These are phyloP conservation scores for Cyrtorhinus lividipennis DNA, from an alignment of 1,140 invertebrate species.

Conservation along the genomic window DNA sequence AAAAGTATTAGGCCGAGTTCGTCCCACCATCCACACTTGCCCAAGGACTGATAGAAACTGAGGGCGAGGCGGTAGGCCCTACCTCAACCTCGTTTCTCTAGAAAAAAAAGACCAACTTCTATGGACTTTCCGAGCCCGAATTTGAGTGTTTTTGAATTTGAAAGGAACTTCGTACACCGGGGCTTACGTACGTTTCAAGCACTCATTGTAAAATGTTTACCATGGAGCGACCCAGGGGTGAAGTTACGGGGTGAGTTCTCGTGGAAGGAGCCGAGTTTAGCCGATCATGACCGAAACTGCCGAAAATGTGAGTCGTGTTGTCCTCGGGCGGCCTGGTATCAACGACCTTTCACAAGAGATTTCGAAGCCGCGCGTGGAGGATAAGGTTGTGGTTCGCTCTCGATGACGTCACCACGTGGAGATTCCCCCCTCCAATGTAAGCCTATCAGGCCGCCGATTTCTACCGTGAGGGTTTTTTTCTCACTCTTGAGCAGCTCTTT, in stretches of 20 bases:
- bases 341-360: slow-evolving; percentile 13
- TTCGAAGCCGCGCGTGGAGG: slow-evolving; percentile 16
- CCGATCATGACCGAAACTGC: slow-evolving; percentile 15
- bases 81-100: not conserved
- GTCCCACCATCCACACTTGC: not conserved
- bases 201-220: slow-evolving; percentile 14
- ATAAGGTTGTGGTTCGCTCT: not conserved
- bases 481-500: no score
- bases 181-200: not conserved
- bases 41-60: not conserved
- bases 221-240: not conserved
- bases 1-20: slow-evolving; percentile 10
- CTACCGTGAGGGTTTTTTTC: no score
- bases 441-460: no score
- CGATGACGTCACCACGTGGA: not conserved
- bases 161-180: no score
- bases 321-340: not conserved
- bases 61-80: not conserved
- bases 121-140: no score
- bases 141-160: no score
- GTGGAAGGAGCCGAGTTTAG: not conserved
- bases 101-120: not conserved
- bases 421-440: not conserved
- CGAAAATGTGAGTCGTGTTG: slow-evolving; percentile 12
- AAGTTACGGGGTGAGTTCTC: slow-evolving; percentile 2